Conservation (phyloP, 1,140 invertebrate species). For the Aphis gossypii region DNA sequence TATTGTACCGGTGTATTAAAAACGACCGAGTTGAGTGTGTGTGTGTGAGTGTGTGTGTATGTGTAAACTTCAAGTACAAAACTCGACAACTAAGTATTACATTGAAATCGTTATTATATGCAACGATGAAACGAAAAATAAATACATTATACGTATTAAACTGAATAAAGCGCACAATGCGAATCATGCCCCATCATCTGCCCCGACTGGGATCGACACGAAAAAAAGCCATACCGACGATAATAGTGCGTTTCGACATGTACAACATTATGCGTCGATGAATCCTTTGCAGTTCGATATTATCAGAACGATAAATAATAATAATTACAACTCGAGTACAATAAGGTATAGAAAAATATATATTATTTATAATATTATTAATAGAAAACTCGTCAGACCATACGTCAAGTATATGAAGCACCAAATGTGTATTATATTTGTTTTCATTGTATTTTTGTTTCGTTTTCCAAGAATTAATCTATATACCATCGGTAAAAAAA, state of each 20-base stretch:
- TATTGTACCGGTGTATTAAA: neutral
- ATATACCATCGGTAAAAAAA: neutral
- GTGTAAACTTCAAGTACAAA: neutral
- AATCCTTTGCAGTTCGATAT: neutral
- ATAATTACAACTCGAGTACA: neutral
- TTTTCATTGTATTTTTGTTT: neutral
- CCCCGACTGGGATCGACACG: neutral
- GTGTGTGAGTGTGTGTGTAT: too few species aligned
- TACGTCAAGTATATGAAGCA: neutral
- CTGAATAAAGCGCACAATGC: neutral
- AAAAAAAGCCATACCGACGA: neutral
- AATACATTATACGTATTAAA: constrained; percentile 1
- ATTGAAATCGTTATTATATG: neutral
- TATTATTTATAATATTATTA: neutral
- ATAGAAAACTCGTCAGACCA: neutral
- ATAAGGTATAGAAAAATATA: neutral
- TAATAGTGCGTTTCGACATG: neutral
- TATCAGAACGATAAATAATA: neutral
- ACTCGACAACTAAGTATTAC: neutral
- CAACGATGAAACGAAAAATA: neutral
- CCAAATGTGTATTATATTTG: neutral
- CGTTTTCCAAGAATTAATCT: neutral
- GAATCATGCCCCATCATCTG: neutral
- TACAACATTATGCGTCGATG: neutral
- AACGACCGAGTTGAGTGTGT: neutral